Conservation (phyloP, 2,113 vertebrate genomes). For the Furnarius figulus region DNA sequence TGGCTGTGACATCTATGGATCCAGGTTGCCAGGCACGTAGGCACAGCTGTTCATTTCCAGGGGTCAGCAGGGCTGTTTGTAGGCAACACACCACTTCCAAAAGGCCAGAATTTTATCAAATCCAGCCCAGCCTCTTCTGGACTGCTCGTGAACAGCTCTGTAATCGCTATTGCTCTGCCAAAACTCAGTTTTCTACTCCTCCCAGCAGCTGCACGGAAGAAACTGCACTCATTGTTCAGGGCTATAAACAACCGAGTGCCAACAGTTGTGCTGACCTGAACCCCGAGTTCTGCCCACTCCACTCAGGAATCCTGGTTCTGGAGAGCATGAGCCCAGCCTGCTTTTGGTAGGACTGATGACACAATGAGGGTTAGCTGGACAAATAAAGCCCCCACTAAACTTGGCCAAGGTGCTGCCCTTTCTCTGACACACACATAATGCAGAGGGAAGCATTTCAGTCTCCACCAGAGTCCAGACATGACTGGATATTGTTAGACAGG, state of each 20-base stretch:
- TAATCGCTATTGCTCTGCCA: not conserved
- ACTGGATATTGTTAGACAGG: not conserved
- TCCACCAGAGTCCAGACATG: not conserved
- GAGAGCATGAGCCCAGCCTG: not conserved
- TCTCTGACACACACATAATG: not conserved
- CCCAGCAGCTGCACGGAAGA: conserved; percentile 2
- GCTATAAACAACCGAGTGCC: not conserved
- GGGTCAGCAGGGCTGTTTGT: not conserved
- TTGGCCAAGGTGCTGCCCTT: not conserved
- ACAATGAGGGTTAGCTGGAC: not conserved
- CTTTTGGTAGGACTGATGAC: not conserved
- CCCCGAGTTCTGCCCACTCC: not conserved
- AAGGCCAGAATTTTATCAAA: conserved; percentile 3
- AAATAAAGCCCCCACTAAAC: not conserved
- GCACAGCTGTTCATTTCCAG: not conserved
- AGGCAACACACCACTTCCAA: not conserved
- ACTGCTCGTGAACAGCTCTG: not conserved
- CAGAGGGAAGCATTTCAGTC: not conserved
- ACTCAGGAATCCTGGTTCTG: not conserved
- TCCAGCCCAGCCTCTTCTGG: not conserved
- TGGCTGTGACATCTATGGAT: not conserved
- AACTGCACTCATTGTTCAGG: not conserved
- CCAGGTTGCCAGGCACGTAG: not conserved
- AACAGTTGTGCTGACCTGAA: not conserved
- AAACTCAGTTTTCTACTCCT: conserved; percentile 14